Conservation (phyloP, 2,797 vertebrate species). For the Lemur catta region DNA sequence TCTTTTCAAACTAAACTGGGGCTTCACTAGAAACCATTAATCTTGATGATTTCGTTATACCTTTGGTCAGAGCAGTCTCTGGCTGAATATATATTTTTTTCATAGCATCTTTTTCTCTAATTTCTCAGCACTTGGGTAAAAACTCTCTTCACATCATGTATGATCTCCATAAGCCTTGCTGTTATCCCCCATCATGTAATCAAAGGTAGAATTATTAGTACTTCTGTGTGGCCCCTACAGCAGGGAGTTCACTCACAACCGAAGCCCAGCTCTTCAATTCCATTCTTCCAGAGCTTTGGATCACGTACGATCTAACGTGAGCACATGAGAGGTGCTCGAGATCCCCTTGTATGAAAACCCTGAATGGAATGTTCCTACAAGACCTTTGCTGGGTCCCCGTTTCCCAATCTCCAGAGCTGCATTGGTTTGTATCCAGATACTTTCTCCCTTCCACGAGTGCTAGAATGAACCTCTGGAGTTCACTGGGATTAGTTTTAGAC, state of each 20-base stretch:
- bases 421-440: background rate
- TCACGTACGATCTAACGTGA: background rate
- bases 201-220: background rate
- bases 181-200: background rate
- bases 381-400: background rate
- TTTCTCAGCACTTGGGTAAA: background rate
- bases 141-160: background rate
- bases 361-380: background rate
- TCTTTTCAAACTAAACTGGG: background rate
- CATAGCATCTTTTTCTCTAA: background rate
- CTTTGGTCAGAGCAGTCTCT: background rate
- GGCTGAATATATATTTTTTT: background rate
- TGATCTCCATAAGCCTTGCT: background rate
- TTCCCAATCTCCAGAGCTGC: background rate
- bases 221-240: background rate
- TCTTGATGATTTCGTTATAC: background rate
- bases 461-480: too few relatives aligned
- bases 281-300: background rate
- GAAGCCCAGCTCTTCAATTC: background rate
- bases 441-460: background rate
- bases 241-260: background rate
- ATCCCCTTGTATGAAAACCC: background rate
- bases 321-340: background rate
- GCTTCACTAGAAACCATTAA: background rate
- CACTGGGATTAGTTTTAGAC: too few relatives aligned